Base-by-base conservation (phyloP, 2,888 invertebrate species). In the Gibbula magus region DNA sequence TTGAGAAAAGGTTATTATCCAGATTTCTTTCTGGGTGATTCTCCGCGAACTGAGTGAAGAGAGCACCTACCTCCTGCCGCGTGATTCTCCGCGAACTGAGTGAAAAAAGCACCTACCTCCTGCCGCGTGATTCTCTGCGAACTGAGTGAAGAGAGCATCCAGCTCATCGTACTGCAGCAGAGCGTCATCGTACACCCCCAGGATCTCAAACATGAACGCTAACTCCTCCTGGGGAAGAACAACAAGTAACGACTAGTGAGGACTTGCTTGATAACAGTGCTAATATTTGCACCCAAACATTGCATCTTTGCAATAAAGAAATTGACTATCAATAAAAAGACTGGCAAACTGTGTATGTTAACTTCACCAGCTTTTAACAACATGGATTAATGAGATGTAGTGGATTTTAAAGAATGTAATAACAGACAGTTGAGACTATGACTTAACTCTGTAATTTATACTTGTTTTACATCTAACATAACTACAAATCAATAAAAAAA, bases 101-200 rank as follows among this genome's bases (percentile, higher is more conserved):
- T 97, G 93, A 99, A 98, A 20, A 5, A 66, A 7, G n/a, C 7
- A 39, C 79, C 81, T 85, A 91, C 95, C 95, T 82, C 97, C 96
- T 85, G 96, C 95, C 90, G 96, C 96, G n/a, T 97, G 96, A 94
- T 98, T 98, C 86, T 97, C 95, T 79, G 99, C 96, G 94, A 98
- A 98, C 94, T 99, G 98, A 1, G 98, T 97, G 93, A 99, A 98
- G 87, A 99, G 95, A 75, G 98, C 98, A 94, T 99, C 98, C 90
- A 99, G 94, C 93, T 99, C 99, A 92, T 99, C 99, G 92, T 98
- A 99, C 91, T 99, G 99, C 79, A 99, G 96, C 86, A 99, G 94
- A 18, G 98, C 97, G 94, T 99, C 98, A 86, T 98, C 97, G 91
- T 96, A 96, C 84, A 99, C 94, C 80, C 97, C 97, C 85, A 99